Conservation (phyloP, 2,797 vertebrate species). For the Gila robusta region DNA sequence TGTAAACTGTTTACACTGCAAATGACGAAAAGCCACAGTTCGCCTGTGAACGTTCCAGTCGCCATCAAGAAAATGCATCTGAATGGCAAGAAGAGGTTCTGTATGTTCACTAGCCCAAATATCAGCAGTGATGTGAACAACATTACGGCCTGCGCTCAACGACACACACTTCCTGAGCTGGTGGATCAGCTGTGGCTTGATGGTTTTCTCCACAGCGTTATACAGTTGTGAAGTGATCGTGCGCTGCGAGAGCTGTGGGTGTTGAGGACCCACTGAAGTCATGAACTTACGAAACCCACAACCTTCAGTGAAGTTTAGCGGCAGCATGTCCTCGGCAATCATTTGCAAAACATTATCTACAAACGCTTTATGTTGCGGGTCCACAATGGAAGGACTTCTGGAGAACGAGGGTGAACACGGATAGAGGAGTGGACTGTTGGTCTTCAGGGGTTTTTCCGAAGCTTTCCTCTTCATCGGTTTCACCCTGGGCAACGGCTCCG, state of each 20-base stretch:
- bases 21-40: conserved; percentile 77
- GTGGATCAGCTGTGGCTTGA: conserved; percentile 80
- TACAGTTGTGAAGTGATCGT: conserved; percentile 76
- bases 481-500: background rate
- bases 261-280: conserved; percentile 71
- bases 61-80: conserved; percentile 78
- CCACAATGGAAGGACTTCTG: background rate
- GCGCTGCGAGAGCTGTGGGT: conserved; percentile 76
- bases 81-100: conserved; percentile 70
- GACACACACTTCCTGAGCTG: conserved; percentile 75
- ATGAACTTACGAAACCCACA: conserved; percentile 80
- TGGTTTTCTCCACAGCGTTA: conserved; percentile 76
- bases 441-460: conserved; percentile 37
- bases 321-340: conserved; percentile 84
- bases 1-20: conserved; percentile 68
- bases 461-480: background rate
- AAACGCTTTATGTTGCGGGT: conserved; percentile 71
- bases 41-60: conserved; percentile 78
- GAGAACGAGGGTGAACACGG: background rate
- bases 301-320: conserved; percentile 81
- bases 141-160: conserved; percentile 49
- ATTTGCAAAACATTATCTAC: conserved; percentile 75
- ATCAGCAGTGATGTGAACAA: conserved; percentile 78
- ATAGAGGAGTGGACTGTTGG: conserved; percentile 52
- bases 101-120: conserved; percentile 74